Conservation (phyloP, 2,888 invertebrate species). For the Helleia helle region DNA sequence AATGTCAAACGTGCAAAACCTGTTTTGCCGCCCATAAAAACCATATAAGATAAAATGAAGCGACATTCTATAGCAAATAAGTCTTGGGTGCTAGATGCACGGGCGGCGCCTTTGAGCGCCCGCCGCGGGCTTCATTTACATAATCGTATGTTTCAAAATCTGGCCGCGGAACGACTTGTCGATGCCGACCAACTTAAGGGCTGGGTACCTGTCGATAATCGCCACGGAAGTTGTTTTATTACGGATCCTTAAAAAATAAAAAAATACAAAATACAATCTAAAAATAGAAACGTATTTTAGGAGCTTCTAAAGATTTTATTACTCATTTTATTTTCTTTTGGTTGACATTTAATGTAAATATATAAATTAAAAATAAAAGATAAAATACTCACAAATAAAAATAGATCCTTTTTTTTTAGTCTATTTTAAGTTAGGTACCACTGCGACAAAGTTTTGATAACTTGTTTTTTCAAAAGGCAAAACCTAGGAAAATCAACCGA, state of each 20-base stretch:
- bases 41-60: slow-evolving; percentile 9
- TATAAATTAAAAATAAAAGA: too few species aligned
- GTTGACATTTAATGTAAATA: too few species aligned
- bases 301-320: too few species aligned
- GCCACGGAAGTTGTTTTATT: slow-evolving; percentile 21
- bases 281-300: too few species aligned
- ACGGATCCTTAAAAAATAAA: slow-evolving; percentile 5
- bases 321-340: too few species aligned
- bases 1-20: slow-evolving; percentile 8
- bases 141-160: slow-evolving; percentile 53
- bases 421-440: too few species aligned
- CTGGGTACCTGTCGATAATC: slow-evolving; percentile 26
- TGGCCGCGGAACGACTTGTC: slow-evolving; percentile 29
- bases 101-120: slow-evolving; percentile 42
- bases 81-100: slow-evolving; percentile 39
- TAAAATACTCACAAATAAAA: too few species aligned
- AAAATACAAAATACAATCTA: too few species aligned
- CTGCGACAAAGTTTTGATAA: too few species aligned
- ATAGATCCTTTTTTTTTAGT: too few species aligned
- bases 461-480: too few species aligned
- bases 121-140: slow-evolving; percentile 52
- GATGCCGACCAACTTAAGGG: slow-evolving; percentile 8
- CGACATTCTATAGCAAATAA: slow-evolving; percentile 24
- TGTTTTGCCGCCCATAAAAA: slow-evolving; percentile 11
- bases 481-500: too few species aligned